Evolutionary conservation across 2,797 vertebrate species (phyloP).

Genomic region (Podargus strigoides): DNA sequence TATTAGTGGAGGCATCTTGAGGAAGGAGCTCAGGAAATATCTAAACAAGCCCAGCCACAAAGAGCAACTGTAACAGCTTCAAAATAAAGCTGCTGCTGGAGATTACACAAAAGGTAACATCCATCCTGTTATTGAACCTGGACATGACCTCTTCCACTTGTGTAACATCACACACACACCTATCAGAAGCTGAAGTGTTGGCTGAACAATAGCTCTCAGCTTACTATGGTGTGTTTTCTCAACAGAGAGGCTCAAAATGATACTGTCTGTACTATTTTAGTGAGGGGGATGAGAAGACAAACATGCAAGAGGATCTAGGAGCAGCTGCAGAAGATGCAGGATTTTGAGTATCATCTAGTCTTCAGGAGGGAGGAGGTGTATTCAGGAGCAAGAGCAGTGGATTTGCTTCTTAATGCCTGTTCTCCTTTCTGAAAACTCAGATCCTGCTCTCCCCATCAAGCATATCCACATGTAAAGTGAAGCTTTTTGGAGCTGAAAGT

Average conservation of each 20-base stretch:
- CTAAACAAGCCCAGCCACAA: background rate
- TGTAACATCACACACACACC: background rate
- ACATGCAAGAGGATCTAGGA: background rate
- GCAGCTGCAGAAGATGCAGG: background rate
- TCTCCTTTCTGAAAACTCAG: background rate
- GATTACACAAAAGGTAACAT: background rate
- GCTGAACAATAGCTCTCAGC: background rate
- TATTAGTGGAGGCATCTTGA: background rate
- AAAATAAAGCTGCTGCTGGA: background rate
- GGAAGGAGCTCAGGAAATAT: background rate
- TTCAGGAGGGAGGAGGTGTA: background rate
- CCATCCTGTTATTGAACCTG: background rate
- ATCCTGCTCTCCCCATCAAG: background rate
- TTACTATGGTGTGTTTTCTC: background rate
- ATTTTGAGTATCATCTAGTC: background rate
- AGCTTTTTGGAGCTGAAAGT: no score
- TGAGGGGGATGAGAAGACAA: background rate
- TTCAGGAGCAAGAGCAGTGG: background rate
- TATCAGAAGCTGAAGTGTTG: background rate
- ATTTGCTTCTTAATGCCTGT: background rate
- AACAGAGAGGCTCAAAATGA: background rate
- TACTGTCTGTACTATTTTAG: background rate
- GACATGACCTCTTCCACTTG: background rate
- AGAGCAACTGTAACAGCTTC: background rate
- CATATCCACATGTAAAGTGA: background rate